Evolutionary conservation across 2,113 vertebrate genomes (phyloP).

Genomic region (Microcebus ravelobensis): DNA sequence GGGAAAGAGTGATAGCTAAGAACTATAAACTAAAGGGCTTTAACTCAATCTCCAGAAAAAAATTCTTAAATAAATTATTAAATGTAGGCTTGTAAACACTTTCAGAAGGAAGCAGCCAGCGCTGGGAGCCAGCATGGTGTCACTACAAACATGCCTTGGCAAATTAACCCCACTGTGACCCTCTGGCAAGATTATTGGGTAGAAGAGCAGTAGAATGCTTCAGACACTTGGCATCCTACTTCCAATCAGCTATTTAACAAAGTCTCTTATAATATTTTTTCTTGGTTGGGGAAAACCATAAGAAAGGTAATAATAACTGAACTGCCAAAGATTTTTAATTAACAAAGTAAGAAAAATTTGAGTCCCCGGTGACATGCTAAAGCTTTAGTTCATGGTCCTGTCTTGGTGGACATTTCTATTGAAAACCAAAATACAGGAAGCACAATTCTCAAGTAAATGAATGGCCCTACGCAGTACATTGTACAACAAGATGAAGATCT

Average conservation of each 20-base stretch:
- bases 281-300: background rate
- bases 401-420: background rate
- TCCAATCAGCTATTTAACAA: background rate
- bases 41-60: background rate
- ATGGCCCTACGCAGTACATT: background rate
- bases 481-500: background rate
- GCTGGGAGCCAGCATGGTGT: background rate
- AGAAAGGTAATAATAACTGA: background rate
- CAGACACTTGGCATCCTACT: background rate
- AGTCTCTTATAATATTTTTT: background rate
- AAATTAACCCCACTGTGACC: background rate
- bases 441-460: background rate
- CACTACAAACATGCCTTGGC: background rate
- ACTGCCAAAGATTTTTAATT: background rate
- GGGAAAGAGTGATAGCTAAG: background rate
- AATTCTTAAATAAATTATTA: background rate
- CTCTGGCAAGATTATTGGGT: too few relatives aligned
- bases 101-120: background rate
- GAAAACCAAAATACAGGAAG: background rate
- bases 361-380: background rate
- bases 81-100: background rate
- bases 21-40: background rate
- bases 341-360: background rate
- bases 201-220: background rate
- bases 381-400: background rate